Percentiles rank a stretch among this genome's conserved stretches.
These are phyloP conservation scores for Meta bourneti DNA, from an alignment of 2,888 invertebrate genomes.

Conservation along the genomic window DNA sequence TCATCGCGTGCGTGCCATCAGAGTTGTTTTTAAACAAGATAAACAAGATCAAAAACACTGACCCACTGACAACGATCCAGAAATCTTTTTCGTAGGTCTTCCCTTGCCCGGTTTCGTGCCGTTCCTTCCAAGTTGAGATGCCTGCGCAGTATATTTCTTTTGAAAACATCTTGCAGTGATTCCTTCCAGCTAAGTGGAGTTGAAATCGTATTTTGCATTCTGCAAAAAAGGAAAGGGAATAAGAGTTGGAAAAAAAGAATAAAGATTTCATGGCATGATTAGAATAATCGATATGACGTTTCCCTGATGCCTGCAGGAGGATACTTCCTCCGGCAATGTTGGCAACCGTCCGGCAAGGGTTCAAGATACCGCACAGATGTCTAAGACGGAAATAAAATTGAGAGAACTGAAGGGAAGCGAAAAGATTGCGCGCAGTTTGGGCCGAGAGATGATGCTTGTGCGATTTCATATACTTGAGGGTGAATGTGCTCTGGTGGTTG, in stretches of 20 bases:
- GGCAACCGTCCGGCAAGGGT: conserved; percentile 21
- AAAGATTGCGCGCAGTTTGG: background rate
- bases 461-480: background rate
- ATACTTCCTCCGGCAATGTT: background rate
- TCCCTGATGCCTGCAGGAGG: background rate
- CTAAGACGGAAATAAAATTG: too few relatives aligned
- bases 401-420: background rate
- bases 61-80: background rate
- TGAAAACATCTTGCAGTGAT: conserved; percentile 16
- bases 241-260: background rate
- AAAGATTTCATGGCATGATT: conserved; percentile 38
- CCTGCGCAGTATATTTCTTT: background rate
- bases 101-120: background rate
- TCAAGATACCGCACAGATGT: background rate
- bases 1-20: too few relatives aligned
- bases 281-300: conserved; percentile 52
- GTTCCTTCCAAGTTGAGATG: background rate
- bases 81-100: background rate
- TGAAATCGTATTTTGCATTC: conserved; percentile 29
- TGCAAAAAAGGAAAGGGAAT: background rate
- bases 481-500: background rate
- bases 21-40: background rate
- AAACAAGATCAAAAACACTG: background rate
- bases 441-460: background rate
- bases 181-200: conserved; percentile 16